A percentile compares a stretch with the other conserved stretches of the same genome.
Evolutionary conservation across 2,888 invertebrate species (phyloP).

Genomic region (Lepetodrilus schrolli): DNA sequence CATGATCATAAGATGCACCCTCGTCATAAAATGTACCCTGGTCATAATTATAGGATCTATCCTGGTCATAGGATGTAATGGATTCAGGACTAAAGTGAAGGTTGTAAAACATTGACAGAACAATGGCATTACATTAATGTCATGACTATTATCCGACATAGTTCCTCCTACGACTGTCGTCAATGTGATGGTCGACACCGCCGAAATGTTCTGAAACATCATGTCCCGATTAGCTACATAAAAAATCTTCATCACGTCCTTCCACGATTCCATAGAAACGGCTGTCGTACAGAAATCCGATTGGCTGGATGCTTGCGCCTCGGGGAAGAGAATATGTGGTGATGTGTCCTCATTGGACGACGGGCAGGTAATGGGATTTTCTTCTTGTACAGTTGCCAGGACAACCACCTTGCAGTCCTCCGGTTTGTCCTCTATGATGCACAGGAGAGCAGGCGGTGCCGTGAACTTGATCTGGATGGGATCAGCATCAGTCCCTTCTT

Average conservation of each 20-base stretch:
- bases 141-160: no score
- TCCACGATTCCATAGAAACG: slow-evolving; percentile 43
- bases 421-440: slow-evolving; percentile 33
- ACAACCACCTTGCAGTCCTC: slow-evolving; percentile 43
- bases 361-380: slow-evolving; percentile 33
- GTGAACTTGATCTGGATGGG: slow-evolving; percentile 40
- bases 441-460: slow-evolving; percentile 47
- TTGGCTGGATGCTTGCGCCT: slow-evolving; percentile 15
- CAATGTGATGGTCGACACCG: slow-evolving; percentile 34
- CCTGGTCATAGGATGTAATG: no score
- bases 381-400: slow-evolving; percentile 32
- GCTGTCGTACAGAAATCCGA: slow-evolving; percentile 36
- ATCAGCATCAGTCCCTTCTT: slow-evolving; percentile 34
- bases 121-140: no score
- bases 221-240: slow-evolving; percentile 48
- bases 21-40: no score
- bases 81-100: no score
- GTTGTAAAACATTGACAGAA: no score
- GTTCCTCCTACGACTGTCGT: slow-evolving; percentile 30
- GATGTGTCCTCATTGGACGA: slow-evolving; percentile 23
- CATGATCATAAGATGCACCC: no score
- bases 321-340: slow-evolving; percentile 46
- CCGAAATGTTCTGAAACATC: slow-evolving; percentile 35
- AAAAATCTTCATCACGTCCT: slow-evolving; percentile 29
- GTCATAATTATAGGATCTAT: no score